Base-by-base conservation (phyloP, 2,888 invertebrate species). In the Plagiodera versicolora region DNA sequence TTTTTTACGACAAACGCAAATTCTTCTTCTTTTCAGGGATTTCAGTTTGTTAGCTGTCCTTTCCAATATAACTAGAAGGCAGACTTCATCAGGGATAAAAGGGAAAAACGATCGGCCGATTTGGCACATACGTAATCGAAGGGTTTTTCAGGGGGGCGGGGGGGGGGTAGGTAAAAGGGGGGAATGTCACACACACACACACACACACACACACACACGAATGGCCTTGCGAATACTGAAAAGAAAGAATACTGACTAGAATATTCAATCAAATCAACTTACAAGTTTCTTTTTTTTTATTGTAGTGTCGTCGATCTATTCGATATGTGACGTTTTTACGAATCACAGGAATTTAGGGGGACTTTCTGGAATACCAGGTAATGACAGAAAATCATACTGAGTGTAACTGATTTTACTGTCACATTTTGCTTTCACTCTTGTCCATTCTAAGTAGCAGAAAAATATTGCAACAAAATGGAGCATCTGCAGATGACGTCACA, bases 241-340 rank as follows among this genome's bases (percentile, higher is more conserved):
- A 76, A 75, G 76, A 77, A 76, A 76, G 76, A 76, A 74, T 73
- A 77, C 76, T 78, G 78, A 78, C 78, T 77, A 71, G 78, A 78
- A 78, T 78, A 78, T 78, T 78, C 77, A 77, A 78, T 78, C 76
- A 78, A 78, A 78, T 78, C 78, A 78, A 77, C 77, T 76, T 74
- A 72, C 70, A 72, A 72, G 68, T 70, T 70, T 72, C 74, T 73
- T 75, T 74, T 73, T 72, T 74, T 73, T 72, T 74, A 74, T 75
- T 73, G 76, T 77, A 77, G 77, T 76, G 77, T 74, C 74, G 74
- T 74, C 72, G 73, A 74, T 67, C 77, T 76, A 77, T 76, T 75
- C 75, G 69, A 70, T 76, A 77, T 78, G 76, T 77, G 76, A 77
- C 74, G 75, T 70, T 74, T 75, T 75, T 77, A 75, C 75, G 73